Evolutionary conservation across 2,888 invertebrate species (phyloP), one percentile per base, ranked within the genome.

Genomic region (Ornithoptera priamus): DNA sequence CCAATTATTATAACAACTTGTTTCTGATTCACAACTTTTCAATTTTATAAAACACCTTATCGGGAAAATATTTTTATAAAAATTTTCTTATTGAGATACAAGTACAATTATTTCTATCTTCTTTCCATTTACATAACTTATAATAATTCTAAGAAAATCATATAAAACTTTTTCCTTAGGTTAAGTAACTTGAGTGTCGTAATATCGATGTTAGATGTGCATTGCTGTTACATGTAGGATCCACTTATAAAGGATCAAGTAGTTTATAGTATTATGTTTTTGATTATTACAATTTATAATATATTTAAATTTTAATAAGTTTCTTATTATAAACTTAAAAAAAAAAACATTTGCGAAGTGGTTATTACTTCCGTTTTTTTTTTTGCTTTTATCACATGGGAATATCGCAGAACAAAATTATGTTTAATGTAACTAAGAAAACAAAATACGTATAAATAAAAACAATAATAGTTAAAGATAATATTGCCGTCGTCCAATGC

Each of bases 71-170:
- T 63, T 63, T 62, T 63, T 53, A 50, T 62, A 62, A 22, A 20
- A 46, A 42, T 15, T 58, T 58, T 58, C 20, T 58, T 58, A 24
- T 22, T 58, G 57, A 58, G 3, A 65, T 57, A 57, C 22, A 36
- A 57, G 57, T 57, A 57, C 57, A 56, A 64, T 64, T 57, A 64
- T 39, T 64, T 65, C 57, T 36, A 15, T 58, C 22, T 58, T 58
- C 3, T 22, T 58, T 12, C 20, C 20, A 22, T 22, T 58, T 58
- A 53, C 10, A 58, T 12, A 12, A 58, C 46, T 10, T 46, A 15
- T 58, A 24, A 57, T 22, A 2, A n/a, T n/a, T 56, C 1, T 58
- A 58, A 22, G 18, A 22, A 58, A 22, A 12, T 46, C 22, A 58
- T 22, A 58, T 22, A 22, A 18, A 20, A 17, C 20, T 22, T n/a